phyloP scores from a whole-genome alignment of 53 echinoderm and acorn worm species.

The Paracentrotus lividus region DNA sequence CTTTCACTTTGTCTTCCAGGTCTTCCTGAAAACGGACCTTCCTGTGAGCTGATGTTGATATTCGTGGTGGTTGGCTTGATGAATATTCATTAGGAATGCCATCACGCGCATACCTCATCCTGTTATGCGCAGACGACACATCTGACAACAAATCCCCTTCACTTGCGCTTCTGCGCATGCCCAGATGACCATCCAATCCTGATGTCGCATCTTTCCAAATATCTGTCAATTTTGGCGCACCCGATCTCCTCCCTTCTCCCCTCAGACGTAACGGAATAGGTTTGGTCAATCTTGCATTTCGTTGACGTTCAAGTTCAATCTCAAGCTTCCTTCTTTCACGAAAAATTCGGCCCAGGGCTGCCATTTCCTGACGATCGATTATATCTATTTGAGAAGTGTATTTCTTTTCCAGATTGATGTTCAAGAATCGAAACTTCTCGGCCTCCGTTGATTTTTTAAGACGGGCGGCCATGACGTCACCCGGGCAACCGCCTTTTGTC shows the following conservation, averaged over 20 bases:
- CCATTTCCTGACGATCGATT: conserved; percentile 11
- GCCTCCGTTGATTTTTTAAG: conserved; percentile 45
- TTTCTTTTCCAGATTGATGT: conserved; percentile 51
- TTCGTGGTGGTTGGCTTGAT: not conserved
- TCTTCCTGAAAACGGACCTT: conserved; percentile 35
- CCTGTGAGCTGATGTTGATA: not conserved
- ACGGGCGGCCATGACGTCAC: conserved; percentile 38
- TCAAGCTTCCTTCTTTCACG: conserved; percentile 42
- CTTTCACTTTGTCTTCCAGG: not conserved
- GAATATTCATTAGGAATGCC: not conserved
- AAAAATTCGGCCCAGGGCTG: not conserved
- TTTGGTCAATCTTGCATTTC: conserved; percentile 25
- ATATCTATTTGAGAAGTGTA: not conserved
- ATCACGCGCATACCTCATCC: not conserved
- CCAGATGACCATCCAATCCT: not conserved
- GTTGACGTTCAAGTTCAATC: conserved; percentile 8
- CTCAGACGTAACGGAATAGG: conserved; percentile 39
- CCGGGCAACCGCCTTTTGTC: not conserved
- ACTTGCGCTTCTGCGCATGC: conserved; percentile 53
- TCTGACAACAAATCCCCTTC: not conserved
- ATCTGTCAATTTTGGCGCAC: not conserved
- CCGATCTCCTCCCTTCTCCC: not conserved
- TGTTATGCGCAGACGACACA: not conserved
- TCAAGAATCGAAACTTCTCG: conserved; percentile 40
- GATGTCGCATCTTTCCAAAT: not conserved